Conservation (phyloP, 2,113 vertebrate genomes). For the Physeter macrocephalus region DNA sequence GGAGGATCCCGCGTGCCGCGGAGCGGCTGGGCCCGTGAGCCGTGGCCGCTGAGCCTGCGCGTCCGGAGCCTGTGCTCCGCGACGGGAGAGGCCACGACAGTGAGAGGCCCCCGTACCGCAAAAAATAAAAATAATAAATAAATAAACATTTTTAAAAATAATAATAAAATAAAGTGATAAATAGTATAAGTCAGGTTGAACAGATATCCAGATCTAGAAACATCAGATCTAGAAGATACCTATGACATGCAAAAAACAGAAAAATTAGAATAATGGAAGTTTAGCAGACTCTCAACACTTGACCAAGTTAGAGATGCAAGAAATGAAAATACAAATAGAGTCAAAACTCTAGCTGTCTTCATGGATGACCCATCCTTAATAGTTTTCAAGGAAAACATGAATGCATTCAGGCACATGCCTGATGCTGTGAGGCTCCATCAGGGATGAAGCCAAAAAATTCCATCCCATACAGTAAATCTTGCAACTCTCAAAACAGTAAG, state of each 20-base stretch:
- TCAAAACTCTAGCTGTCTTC: neutral
- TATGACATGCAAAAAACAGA: neutral
- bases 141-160: no score
- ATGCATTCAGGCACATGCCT: neutral
- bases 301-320: neutral
- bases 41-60: no score
- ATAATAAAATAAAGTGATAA: neutral
- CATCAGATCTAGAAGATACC: neutral
- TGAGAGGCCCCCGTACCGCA: no score
- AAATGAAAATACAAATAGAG: neutral
- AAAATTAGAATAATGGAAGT: neutral
- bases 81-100: no score
- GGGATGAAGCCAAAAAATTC: neutral
- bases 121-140: no score
- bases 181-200: neutral
- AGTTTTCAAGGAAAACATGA: neutral
- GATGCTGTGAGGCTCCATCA: neutral
- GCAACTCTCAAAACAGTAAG: neutral
- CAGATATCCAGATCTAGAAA: neutral
- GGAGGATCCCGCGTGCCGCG: no score
- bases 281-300: neutral
- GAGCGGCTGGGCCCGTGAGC: no score
- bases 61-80: no score
- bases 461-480: neutral
- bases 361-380: neutral